phyloP scores from a whole-genome alignment of 2,113 vertebrate species.

The Antennarius striatus region DNA sequence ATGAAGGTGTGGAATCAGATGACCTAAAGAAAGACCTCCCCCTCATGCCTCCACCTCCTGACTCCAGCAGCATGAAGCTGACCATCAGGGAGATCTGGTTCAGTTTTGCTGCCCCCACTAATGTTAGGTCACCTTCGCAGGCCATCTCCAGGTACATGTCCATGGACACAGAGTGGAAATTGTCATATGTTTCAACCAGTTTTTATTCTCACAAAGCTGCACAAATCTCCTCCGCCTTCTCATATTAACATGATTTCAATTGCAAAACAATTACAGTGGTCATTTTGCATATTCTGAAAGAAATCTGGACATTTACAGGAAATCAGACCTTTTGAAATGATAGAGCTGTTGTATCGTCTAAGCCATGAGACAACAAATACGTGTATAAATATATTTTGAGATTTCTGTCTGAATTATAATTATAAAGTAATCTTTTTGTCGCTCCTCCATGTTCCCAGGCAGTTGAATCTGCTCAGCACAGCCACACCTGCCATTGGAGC shows the following conservation, averaged over 20 bases:
- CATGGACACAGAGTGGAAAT: not conserved
- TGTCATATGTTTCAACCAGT: no score
- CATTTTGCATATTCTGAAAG: no score
- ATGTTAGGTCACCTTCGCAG: constrained; percentile 89
- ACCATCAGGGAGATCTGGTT: constrained; percentile 99
- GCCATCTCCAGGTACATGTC: constrained; percentile 86
- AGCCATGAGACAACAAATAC: no score
- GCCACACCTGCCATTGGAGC: constrained; percentile 95
- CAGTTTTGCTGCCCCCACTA: constrained; percentile 98
- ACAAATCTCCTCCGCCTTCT: no score
- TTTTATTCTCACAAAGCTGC: no score
- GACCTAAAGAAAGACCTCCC: constrained; percentile 97
- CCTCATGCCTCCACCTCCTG: constrained; percentile 94
- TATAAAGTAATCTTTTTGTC: no score
- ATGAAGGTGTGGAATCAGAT: constrained; percentile 98
- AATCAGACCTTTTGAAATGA: no score
- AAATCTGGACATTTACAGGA: no score
- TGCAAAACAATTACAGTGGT: no score
- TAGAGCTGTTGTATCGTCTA: no score
- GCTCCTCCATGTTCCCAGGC: constrained; percentile 73
- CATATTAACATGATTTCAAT: not conserved
- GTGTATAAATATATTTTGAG: no score
- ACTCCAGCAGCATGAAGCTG: constrained; percentile 98
- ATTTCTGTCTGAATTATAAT: no score
- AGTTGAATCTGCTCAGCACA: constrained; percentile 95